Evolutionary conservation across 1,140 invertebrate species (phyloP), one percentile per base, ranked within the genome.

Genomic region (Andricus grossulariae): DNA sequence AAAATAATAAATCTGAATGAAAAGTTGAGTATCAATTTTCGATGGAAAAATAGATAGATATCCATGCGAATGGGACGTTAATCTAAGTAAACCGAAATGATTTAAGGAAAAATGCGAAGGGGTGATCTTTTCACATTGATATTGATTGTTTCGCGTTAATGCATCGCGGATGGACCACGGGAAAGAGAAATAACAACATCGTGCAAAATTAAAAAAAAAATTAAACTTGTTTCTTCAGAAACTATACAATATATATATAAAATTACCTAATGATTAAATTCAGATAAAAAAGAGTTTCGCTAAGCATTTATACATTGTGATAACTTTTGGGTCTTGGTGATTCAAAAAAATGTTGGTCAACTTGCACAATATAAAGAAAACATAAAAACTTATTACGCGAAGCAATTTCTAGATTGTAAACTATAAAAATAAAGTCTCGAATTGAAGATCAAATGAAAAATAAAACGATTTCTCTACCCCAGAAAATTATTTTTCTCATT

Each of bases 321-420:
- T n/a, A n/a, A n/a, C n/a, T n/a, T 32, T 25, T 60, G 12, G 19
- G 32, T 25, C 32, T 6, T 74, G 5, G 54, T 71, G 78, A 80
- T 80, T 49, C 78, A 80, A 82, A 76, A 78, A 80, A 78, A 78
- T 78, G 39, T 77, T 82, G 85, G 85, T 85, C 85, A 85, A 85
- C 84, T 87, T 85, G 84, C 80, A 85, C 82, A 73, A 79, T 82
- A 80, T 60, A 78, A 77, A 79, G 70, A 49, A 74, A 78, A 83
- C 76, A 72, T 78, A 70, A 51, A 73, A 78, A 74, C 72, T 13
- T 72, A 80, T 75, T 50, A 74, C 73, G 78, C 79, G 75, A 73
- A 74, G 60, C 72, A 74, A 25, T 66, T n/a, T 3, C 5, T 15
- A 32, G 15, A 16, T 66, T 10, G 6, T 45, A 8, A 11, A 11